These are phyloP conservation scores for Diaprepes abbreviatus DNA, from an alignment of 2,888 invertebrate species.

Conservation along the genomic window DNA sequence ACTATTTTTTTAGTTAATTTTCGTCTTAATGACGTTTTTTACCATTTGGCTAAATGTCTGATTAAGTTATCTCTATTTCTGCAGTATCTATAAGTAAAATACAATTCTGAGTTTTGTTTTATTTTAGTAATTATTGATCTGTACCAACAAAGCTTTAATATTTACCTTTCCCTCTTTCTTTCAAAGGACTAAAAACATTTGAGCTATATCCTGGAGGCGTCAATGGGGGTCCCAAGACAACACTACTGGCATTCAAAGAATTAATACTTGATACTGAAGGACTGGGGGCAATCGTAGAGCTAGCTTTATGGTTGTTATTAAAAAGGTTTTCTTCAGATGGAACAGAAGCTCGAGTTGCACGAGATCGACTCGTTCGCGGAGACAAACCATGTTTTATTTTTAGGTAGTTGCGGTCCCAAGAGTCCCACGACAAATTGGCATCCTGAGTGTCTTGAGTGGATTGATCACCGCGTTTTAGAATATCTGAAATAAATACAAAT, in stretches of 20 bases:
- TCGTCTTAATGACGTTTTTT: too few relatives aligned
- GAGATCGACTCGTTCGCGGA: constrained; percentile 68
- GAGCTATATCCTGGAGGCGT: constrained; percentile 60
- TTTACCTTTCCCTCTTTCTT: constrained; percentile 66
- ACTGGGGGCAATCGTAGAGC: constrained; percentile 68
- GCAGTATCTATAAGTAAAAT: too few relatives aligned
- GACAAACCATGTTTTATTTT: constrained; percentile 68
- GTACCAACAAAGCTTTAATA: constrained; percentile 52
- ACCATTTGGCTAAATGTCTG: too few relatives aligned
- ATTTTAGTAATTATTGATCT: too few relatives aligned
- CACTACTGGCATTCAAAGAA: constrained; percentile 67
- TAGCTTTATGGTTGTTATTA: constrained; percentile 64
- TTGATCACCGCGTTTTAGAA: constrained; percentile 72
- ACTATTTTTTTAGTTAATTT: too few relatives aligned
- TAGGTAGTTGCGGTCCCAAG: constrained; percentile 83
- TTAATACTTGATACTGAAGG: constrained; percentile 70
- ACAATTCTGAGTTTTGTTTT: too few relatives aligned
- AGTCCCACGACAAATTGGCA: constrained; percentile 91
- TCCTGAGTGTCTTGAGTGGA: constrained; percentile 71
- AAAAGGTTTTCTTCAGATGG: constrained; percentile 73
- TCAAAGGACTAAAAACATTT: constrained; percentile 54
- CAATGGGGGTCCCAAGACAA: constrained; percentile 60
- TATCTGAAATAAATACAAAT: constrained; percentile 67
- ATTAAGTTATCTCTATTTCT: too few relatives aligned
- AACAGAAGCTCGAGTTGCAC: constrained; percentile 71